Evolutionary conservation across 2,113 vertebrate species (phyloP), one percentile per base, ranked within the genome.

Genomic region (Colistium nudipinnis): DNA sequence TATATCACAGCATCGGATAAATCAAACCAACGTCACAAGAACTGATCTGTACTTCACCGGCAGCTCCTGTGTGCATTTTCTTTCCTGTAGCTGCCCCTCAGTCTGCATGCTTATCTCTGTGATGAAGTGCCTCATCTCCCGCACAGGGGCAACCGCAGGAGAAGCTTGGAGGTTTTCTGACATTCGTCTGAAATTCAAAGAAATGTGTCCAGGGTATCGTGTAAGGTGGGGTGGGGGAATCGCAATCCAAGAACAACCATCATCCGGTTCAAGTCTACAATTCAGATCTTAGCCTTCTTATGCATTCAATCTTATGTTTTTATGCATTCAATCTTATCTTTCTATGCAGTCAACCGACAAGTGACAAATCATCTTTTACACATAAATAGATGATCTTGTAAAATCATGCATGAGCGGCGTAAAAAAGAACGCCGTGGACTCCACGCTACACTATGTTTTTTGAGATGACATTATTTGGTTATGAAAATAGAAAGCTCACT

Each of bases 11-110:
- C 11, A 35, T 45, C 24, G 70, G 70, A 90, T 87, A 78, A 84
- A 91, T 89, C 84, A 81, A 61, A 79, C 22, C 17, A 80, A 81
- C 68, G 81, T 89, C 76, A 86, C 74, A 72, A 65, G 74, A 74
- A 75, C 41, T 64, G 80, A 88, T 77, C 35, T 27, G 60, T 62
- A 56, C 45, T 82, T 81, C 44, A 76, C 71, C 62, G 69, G 65
- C 33, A 57, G 54, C 77, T 49, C 66, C 53, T 2, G 31, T 68
- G 56, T 54, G 39, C 64, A 69, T 77, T 76, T 83, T 63, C 64
- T 72, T 64, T 75, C 54, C 74, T 74, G 59, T 69, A 69, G 38
- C 44, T 38, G 52, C 74, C 57, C 69, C 74, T 88, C 64, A 78
- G 80, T 62, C 73, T 11, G 69, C 43, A 16, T 28, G 62, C 74